Evolutionary conservation across 2,113 vertebrate species (phyloP).

Genomic region (Trichomycterus rosablanca): DNA sequence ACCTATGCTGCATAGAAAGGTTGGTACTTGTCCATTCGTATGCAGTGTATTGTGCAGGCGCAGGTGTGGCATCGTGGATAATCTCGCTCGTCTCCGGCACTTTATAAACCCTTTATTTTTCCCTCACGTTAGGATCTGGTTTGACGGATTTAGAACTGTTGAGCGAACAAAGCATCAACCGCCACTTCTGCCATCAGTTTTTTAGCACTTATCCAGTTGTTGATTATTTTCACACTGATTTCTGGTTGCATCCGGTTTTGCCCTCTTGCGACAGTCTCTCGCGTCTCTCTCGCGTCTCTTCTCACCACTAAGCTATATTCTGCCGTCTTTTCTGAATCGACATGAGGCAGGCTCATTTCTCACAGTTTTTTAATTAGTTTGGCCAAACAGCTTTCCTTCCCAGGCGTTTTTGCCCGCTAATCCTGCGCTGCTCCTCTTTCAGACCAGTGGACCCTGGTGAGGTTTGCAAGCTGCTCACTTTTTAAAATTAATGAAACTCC

Average conservation of each 20-base stretch:
- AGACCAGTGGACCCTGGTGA: slow-evolving; percentile 48
- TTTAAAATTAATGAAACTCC: slow-evolving; percentile 46
- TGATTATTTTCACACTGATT: slow-evolving; percentile 16
- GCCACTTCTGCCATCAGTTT: not conserved
- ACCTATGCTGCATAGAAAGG: not conserved
- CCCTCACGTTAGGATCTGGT: slow-evolving; percentile 3
- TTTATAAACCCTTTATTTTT: slow-evolving; percentile 5
- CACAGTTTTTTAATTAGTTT: slow-evolving; percentile 61
- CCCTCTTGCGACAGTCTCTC: not conserved
- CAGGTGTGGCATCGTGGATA: slow-evolving; percentile 12
- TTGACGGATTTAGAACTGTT: not conserved
- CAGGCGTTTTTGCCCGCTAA: slow-evolving; percentile 53
- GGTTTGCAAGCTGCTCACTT: slow-evolving; percentile 40
- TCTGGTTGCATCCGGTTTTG: slow-evolving; percentile 22
- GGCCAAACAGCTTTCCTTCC: slow-evolving; percentile 53
- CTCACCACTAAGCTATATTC: slow-evolving; percentile 12
- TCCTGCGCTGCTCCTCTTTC: slow-evolving; percentile 59
- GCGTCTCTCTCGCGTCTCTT: not conserved
- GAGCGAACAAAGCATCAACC: slow-evolving; percentile 3
- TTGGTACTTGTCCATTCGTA: slow-evolving; percentile 11
- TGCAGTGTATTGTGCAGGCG: not conserved
- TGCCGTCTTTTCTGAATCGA: not conserved
- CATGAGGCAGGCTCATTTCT: slow-evolving; percentile 4
- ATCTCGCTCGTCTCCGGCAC: slow-evolving; percentile 10
- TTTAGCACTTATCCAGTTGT: slow-evolving; percentile 4